Percentiles rank a stretch among this genome's conserved stretches.
Evolutionary conservation across 2,113 vertebrate species (phyloP).

Genomic region (Dasyornis broadbenti): DNA sequence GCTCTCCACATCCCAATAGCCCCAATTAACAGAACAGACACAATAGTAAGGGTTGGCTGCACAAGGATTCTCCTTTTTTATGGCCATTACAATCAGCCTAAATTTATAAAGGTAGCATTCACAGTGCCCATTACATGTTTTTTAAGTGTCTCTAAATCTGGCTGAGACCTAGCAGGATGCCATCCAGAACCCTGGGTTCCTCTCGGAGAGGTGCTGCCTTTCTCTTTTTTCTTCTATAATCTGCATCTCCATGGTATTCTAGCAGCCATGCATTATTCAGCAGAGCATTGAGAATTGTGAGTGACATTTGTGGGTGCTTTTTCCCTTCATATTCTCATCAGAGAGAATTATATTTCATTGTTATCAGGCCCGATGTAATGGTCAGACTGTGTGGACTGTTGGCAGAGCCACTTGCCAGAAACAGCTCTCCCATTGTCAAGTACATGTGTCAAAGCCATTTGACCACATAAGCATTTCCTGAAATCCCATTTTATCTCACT

Average conservation of each 20-base stretch:
- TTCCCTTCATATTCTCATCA: background rate
- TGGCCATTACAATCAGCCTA: background rate
- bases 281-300: background rate
- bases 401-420: background rate
- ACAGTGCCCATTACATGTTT: background rate
- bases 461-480: background rate
- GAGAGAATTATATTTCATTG: constrained; percentile 12
- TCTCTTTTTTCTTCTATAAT: background rate
- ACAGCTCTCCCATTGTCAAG: background rate
- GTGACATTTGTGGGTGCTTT: background rate
- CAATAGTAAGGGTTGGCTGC: background rate
- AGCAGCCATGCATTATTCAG: constrained; percentile 21
- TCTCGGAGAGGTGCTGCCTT: background rate
- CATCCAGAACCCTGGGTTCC: background rate
- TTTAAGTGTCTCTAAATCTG: constrained; percentile 6
- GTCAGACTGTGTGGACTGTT: background rate
- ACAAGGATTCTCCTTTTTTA: background rate
- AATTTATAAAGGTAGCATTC: constrained; percentile 1
- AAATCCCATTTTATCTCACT: background rate
- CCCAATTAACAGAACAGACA: background rate
- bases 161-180: background rate
- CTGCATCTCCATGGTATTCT: background rate
- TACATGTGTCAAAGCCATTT: background rate
- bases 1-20: background rate
- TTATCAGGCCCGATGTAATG: background rate